Evolutionary conservation across 2,888 invertebrate genomes (phyloP).

Genomic region (Leucoptera coffeella): DNA sequence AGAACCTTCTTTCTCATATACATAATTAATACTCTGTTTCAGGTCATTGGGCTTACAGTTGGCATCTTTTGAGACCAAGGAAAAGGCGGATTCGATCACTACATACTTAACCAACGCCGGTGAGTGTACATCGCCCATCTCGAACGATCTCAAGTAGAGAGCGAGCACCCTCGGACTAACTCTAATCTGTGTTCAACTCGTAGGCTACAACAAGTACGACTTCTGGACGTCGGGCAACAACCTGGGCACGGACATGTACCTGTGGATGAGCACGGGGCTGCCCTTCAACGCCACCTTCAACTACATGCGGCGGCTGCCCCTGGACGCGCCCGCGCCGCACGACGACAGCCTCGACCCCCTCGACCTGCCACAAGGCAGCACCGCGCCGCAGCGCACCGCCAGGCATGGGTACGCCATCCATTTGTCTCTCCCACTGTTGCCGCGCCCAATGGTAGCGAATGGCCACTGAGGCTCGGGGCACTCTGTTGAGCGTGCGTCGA

Average conservation of each 20-base stretch:
- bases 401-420: constrained; percentile 75
- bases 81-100: constrained; percentile 80
- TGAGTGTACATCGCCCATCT: too few species aligned
- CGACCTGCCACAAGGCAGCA: constrained; percentile 65
- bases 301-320: constrained; percentile 59
- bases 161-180: constrained; percentile 1
- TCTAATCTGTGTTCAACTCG: constrained; percentile 11
- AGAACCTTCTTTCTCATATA: constrained; percentile 1
- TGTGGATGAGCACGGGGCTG: constrained; percentile 86
- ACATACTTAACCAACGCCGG: constrained; percentile 78
- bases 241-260: constrained; percentile 78
- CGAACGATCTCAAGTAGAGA: too few species aligned
- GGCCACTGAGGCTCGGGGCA: too few species aligned
- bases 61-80: constrained; percentile 79
- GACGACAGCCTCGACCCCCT: constrained; percentile 57
- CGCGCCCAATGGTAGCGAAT: too few species aligned
- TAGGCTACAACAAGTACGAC: constrained; percentile 73
- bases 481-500: too few species aligned
- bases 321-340: constrained; percentile 48
- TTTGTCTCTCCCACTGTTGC: too few species aligned
- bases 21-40: constrained; percentile 16
- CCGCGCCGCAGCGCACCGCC: constrained; percentile 72
- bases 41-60: constrained; percentile 77
- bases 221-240: constrained; percentile 89
- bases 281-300: constrained; percentile 87